Evolutionary conservation across 2,113 vertebrate genomes (phyloP).

Genomic region (Catharus minimus): DNA sequence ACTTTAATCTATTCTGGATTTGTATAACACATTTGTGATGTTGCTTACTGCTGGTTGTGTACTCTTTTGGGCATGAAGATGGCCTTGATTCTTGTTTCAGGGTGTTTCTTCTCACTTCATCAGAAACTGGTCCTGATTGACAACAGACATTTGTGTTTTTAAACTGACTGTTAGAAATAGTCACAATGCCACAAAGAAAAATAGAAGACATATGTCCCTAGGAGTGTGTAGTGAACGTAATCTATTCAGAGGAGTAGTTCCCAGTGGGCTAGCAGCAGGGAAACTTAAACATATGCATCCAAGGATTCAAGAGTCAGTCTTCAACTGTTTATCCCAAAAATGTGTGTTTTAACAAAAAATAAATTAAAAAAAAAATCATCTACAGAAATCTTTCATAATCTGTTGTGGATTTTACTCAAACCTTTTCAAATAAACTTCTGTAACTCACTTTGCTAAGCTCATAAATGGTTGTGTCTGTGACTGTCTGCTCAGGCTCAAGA

Average conservation of each 20-base stretch:
- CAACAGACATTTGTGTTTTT: conserved; percentile 75
- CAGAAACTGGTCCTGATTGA: conserved; percentile 76
- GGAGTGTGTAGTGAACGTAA: conserved; percentile 22
- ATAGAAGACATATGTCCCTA: conserved; percentile 79
- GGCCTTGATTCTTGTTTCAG: conserved; percentile 73
- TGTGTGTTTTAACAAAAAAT: background rate
- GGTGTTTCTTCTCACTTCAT: conserved; percentile 74
- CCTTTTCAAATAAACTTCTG: conserved; percentile 8
- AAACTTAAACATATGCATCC: conserved; percentile 5
- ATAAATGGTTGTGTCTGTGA: background rate
- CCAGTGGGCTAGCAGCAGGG: conserved; percentile 35
- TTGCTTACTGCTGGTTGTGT: conserved; percentile 36
- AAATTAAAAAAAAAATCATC: background rate
- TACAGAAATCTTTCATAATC: background rate
- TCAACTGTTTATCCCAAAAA: conserved; percentile 44
- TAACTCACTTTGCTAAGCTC: background rate
- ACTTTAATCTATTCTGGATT: conserved; percentile 59
- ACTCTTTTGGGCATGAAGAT: conserved; percentile 55
- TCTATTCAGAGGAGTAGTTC: conserved; percentile 49
- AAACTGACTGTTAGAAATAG: conserved; percentile 73
- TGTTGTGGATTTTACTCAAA: background rate
- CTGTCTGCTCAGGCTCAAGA: conserved; percentile 3
- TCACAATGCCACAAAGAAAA: conserved; percentile 78
- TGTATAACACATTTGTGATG: conserved; percentile 55
- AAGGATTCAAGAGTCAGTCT: conserved; percentile 29